Percentiles rank a stretch among this genome's conserved stretches.
Conservation (phyloP, 2,113 vertebrate genomes). For the Callaeas wilsoni region DNA sequence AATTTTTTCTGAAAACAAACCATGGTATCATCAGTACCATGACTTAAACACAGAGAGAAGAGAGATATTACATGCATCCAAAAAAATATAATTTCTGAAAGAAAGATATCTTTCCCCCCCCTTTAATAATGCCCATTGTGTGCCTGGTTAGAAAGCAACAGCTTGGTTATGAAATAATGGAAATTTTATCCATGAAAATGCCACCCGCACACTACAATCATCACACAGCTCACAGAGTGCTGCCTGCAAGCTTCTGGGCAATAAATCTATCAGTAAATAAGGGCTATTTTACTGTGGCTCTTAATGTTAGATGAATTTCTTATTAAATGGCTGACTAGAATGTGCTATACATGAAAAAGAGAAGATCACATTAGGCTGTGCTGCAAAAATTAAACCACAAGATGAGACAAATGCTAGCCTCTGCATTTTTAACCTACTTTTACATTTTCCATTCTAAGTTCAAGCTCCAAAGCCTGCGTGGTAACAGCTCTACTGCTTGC, state of each 20-base stretch:
- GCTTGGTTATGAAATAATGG: slow-evolving; percentile 1
- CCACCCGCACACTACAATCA: neutral
- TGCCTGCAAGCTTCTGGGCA: neutral
- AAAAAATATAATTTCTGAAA: neutral
- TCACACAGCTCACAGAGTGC: neutral
- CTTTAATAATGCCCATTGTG: neutral
- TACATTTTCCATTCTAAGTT: neutral
- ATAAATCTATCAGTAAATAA: slow-evolving; percentile 8
- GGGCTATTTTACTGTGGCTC: neutral
- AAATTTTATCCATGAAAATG: slow-evolving; percentile 9
- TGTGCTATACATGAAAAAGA: neutral
- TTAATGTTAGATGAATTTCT: neutral
- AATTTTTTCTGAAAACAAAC: neutral
- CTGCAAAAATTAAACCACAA: neutral
- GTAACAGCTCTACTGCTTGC: neutral
- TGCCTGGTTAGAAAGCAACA: neutral
- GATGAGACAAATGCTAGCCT: neutral
- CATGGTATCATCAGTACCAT: neutral
- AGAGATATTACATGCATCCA: neutral
- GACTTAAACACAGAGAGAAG: neutral
- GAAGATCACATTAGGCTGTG: neutral
- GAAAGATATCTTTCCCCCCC: rapidly evolving
- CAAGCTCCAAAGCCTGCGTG: neutral
- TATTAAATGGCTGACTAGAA: neutral
- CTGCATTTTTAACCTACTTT: neutral